Base-by-base conservation (phyloP, 2,113 vertebrate genomes). In the Mesembrinibis cayennensis region DNA sequence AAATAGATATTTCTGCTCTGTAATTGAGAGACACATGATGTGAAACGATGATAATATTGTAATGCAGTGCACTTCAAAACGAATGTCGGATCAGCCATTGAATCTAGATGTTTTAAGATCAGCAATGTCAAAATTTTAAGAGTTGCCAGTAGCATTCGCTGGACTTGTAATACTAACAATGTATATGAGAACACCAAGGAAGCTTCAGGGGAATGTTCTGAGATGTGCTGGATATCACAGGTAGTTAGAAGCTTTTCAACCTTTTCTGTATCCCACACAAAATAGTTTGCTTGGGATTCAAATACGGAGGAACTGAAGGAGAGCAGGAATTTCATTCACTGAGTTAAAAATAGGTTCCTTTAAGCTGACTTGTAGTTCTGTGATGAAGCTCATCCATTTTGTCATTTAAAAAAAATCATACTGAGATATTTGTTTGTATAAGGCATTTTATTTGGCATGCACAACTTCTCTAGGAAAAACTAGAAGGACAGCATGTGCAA, bases 311-410 rank as follows among this genome's bases (percentile, higher is more conserved):
- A 78, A 66, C 6, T 36, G 38, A 70, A 89, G 59, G 87, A 82
- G 73, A 93, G 61, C 52, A 79, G 69, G 78, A 69, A 82, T 85
- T 91, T 96, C 44, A 21, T 40, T 95, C 45, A 3, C 30, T 2
- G n/a, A 42, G 67, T 47, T 65, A 49, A 96, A 95, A 96, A 90
- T 90, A 93, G 70, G 38, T 47, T 87, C 56, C 36, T 82, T 82
- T 85, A 89, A 91, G 78, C 70, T 93, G 93, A 72, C 87, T 87
- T 90, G 78, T 58, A 84, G 62, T 87, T 96, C 65, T 91, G 44
- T 71, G 49, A 53, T 76, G 78, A 95, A 80, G 82, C 91, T 96
- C 70, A 76, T 78, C 11, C 61, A 40, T 92, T 93, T 94, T 89
- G 81, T 89, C 49, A 63, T 56, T 89, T 52, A 6, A 9, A 55